Evolutionary conservation across 30 jellyfish, hydroid and myxozoan genomes (phyloP), one percentile per base, ranked within the genome.

Genomic region (Chironex yamaguchii): DNA sequence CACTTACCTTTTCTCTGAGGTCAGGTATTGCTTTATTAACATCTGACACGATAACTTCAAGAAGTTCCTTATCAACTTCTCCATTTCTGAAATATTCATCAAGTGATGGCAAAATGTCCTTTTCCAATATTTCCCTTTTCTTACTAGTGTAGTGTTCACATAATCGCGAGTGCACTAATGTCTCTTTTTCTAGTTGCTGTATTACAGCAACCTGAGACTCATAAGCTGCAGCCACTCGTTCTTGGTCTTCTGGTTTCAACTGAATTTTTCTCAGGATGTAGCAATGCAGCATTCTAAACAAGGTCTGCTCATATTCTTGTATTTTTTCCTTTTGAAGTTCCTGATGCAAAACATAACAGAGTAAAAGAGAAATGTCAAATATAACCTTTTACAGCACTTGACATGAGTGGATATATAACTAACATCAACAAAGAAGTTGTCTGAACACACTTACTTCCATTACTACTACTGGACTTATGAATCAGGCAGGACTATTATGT

Each of bases 1-100:
- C n/a, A 24, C 31, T 25, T 79, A 93, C 98, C 89, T 88, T 94
- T 25, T 29, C 71, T 66, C 87, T 73, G 0, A 82, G 36, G 32
- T 49, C 51, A 29, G 85, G 67, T 71, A 87, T 54, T 42, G 92
- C 96, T 52, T 87, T 87, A 3, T 14, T 22, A 42, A 42, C 17
- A 42, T 42, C 58, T 17, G 17, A 17, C 58, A 6, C 17, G 17
- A 42, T 17, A 42, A 17, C 17, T 9, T 42, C 58, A 9, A 42
- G 9, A 17, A 42, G 58, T 6, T 42, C 17, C 58, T 42, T 42
- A 17, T 42, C 58, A 42, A 17, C 58, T 42, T 17, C 17, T 42
- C 58, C 58, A 42, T 42, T 42, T 17, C 58, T 9, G 17, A 6
- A 42, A 42, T 42, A 42, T 17, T 42, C 17, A 6, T 42, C 58